Evolutionary conservation across 2,797 vertebrate genomes (phyloP), one percentile per base, ranked within the genome.

Genomic region (Remorina albescens): DNA sequence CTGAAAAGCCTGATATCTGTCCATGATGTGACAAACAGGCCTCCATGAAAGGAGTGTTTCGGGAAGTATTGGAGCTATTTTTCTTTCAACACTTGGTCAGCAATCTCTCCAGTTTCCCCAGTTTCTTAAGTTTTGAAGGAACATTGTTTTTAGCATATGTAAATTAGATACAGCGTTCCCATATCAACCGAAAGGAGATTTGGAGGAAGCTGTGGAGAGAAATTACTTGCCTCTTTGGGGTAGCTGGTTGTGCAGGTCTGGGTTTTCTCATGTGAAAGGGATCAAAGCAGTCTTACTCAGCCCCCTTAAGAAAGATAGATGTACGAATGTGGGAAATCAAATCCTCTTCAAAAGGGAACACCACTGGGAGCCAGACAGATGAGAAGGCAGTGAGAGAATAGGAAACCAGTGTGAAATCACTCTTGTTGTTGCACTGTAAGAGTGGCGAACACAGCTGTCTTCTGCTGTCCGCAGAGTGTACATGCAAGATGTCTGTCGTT

Each of bases 241-340:
- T 88, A 76, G 83, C 81, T 83, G 63, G 55, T 74, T 83, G 80
- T 59, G 67, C 79, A 67, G 74, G 82, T 86, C 74, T 76, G 80
- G 53, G 47, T 81, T 88, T 83, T 82, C 85, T 80, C 62, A 67
- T 74, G 78, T 85, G 86, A 81, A 89, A 84, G 36, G 72, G 85
- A 91, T 91, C 89, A 92, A 88, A 92, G 88, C 85, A 67, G 76
- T 89, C 85, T 80, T 68, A 65, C 80, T 71, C 72, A 68, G 74
- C 50, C 83, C 88, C 84, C 86, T 90, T 90, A 86, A 91, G 81
- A 80, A 83, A 84, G 78, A 85, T 82, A 75, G 86, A 87, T 88
- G 82, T 85, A 84, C 42, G 54, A 89, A 87, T 85, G 83, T 84
- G 86, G 81, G 76, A 81, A 88, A 91, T 91, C 71, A 88, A 87